A percentile compares a stretch with the other conserved stretches of the same genome.
Conservation (phyloP, 1,140 invertebrate species). For the Bursaphelenchus mucronatus region DNA sequence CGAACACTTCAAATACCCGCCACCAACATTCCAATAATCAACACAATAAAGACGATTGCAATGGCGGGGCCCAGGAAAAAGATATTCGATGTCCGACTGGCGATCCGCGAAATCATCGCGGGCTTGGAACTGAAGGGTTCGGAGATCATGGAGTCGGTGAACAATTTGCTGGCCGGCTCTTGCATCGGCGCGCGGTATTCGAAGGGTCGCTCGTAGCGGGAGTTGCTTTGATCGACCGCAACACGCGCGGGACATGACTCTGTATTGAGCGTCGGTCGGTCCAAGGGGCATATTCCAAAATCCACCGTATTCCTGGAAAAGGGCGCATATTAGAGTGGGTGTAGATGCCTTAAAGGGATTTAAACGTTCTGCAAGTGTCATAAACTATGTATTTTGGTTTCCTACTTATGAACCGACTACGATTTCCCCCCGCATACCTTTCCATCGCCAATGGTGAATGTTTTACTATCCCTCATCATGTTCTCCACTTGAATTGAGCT, state of each 20-base stretch:
- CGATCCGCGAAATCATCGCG: constrained; percentile 65
- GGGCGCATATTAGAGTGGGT: constrained; percentile 54
- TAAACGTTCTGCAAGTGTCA: too few species aligned
- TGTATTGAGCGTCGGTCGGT: constrained; percentile 74
- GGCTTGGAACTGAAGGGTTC: constrained; percentile 68
- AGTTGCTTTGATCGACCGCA: constrained; percentile 63
- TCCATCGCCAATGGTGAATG: constrained; percentile 47
- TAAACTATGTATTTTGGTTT: too few species aligned
- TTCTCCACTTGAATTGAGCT: constrained; percentile 41
- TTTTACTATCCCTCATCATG: constrained; percentile 35
- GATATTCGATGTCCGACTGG: constrained; percentile 74
- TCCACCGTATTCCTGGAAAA: constrained; percentile 79
- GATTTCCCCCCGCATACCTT: constrained; percentile 31
- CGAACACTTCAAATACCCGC: constrained; percentile 55
- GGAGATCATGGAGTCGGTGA: constrained; percentile 77
- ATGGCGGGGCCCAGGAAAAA: constrained; percentile 69
- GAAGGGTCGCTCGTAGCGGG: constrained; percentile 63
- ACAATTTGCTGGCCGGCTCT: constrained; percentile 74
- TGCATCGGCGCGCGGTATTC: constrained; percentile 79
- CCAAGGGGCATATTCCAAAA: constrained; percentile 81
- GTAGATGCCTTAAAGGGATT: not conserved
- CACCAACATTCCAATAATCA: constrained; percentile 62
- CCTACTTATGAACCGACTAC: constrained; percentile 15
- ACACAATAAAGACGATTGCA: constrained; percentile 63
- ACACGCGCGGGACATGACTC: constrained; percentile 88